Conservation (phyloP, 64 coral and sea anemone genomes). For the Montipora cactus region DNA sequence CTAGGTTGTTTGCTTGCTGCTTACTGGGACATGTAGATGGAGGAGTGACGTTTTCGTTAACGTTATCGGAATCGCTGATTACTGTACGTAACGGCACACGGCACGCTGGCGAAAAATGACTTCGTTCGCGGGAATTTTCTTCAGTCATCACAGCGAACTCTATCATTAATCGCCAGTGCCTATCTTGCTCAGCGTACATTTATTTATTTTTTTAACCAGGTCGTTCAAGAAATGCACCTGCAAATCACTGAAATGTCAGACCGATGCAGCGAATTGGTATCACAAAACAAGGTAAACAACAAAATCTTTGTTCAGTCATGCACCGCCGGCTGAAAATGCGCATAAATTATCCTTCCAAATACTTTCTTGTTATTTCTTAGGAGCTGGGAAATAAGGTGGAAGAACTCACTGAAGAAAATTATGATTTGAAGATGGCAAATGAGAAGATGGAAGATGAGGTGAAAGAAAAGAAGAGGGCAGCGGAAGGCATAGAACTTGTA, state of each 20-base stretch:
- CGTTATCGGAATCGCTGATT: no score
- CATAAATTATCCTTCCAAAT: not conserved
- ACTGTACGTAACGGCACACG: no score
- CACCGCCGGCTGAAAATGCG: not conserved
- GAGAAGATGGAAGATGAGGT: slow-evolving; percentile 89
- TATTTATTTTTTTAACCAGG: slow-evolving; percentile 11
- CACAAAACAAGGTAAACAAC: slow-evolving; percentile 15
- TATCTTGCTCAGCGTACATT: not conserved
- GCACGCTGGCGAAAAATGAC: no score
- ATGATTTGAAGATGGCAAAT: slow-evolving; percentile 46
- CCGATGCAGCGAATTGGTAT: slow-evolving; percentile 34
- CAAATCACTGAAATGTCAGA: slow-evolving; percentile 48
- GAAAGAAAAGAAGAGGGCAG: slow-evolving; percentile 77
- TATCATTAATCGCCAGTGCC: no score
- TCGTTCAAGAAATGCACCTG: slow-evolving; percentile 50
- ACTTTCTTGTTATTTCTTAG: slow-evolving; percentile 13
- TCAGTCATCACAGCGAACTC: no score
- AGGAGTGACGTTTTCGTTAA: no score
- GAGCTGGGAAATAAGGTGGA: slow-evolving; percentile 69
- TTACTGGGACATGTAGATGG: no score
- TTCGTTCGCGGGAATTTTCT: no score
- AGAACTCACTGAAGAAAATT: slow-evolving; percentile 72
- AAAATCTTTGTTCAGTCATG: not conserved
- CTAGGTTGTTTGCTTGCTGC: no score
- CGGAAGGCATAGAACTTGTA: slow-evolving; percentile 89